A percentile compares a stretch with the other conserved stretches of the same genome.
Evolutionary conservation across 2,888 invertebrate species (phyloP).

Genomic region (Diplazon laetatorius): DNA sequence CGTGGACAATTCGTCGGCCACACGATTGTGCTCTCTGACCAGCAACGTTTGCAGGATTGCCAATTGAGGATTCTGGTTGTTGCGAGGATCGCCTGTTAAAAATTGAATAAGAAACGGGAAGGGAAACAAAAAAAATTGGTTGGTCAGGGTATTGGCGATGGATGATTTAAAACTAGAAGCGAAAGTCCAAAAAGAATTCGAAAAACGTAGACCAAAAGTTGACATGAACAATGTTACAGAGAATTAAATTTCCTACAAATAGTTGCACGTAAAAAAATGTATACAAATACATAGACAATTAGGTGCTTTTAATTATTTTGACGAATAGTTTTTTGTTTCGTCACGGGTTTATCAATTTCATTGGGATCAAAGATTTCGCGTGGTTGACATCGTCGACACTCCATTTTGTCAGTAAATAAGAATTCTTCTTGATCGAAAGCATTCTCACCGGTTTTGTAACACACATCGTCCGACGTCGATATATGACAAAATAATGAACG

Average conservation of each 20-base stretch:
- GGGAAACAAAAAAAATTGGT: too few species aligned
- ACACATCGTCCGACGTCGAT: constrained; percentile 64
- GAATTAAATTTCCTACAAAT: too few species aligned
- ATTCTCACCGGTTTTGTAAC: constrained; percentile 69
- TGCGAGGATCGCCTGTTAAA: constrained; percentile 83
- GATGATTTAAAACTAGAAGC: too few species aligned
- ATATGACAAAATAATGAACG: constrained; percentile 75
- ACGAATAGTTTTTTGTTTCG: background rate
- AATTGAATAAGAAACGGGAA: too few species aligned
- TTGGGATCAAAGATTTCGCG: too few species aligned
- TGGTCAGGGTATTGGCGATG: too few species aligned
- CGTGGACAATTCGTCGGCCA: constrained; percentile 83
- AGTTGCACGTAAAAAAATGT: too few species aligned
- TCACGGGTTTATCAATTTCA: too few species aligned
- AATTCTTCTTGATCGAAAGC: constrained; percentile 68
- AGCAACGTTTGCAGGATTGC: constrained; percentile 83
- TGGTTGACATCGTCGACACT: too few species aligned
- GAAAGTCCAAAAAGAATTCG: too few species aligned
- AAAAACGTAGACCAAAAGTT: background rate
- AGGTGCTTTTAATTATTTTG: background rate
- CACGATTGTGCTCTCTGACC: constrained; percentile 85
- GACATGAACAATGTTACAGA: too few species aligned
- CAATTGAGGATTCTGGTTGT: constrained; percentile 84
- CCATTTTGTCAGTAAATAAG: constrained; percentile 1
- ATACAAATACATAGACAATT: background rate